A percentile compares a stretch with the other conserved stretches of the same genome.
These are phyloP conservation scores for Ceratosolen solmsi DNA, from an alignment of 1,140 invertebrate species.

Conservation along the genomic window DNA sequence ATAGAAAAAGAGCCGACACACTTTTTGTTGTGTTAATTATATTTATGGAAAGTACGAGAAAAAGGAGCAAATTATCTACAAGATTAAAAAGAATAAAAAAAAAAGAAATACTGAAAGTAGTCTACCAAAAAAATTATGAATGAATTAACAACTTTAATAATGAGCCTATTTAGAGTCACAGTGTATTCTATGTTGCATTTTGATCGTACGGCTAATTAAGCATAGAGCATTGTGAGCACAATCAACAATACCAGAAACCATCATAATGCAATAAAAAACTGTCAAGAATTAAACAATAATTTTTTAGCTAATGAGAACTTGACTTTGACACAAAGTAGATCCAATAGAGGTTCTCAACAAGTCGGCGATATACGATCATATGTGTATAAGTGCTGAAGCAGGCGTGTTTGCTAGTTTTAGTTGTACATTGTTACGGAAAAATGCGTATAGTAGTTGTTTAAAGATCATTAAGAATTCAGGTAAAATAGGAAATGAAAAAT, in stretches of 20 bases:
- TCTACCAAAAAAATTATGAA: conserved; percentile 45
- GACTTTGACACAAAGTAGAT: conserved; percentile 46
- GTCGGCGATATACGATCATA: conserved; percentile 51
- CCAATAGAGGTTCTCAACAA: conserved; percentile 45
- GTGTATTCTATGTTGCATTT: conserved; percentile 52
- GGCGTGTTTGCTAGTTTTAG: conserved; percentile 56
- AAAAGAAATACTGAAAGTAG: conserved; percentile 38
- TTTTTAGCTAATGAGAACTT: conserved; percentile 50
- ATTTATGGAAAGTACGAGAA: conserved; percentile 40
- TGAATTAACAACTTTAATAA: conserved; percentile 44
- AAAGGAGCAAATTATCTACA: conserved; percentile 38
- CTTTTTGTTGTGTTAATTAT: conserved; percentile 47
- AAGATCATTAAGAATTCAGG: conserved; percentile 51
- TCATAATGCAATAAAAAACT: conserved; percentile 56
- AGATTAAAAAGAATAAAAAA: conserved; percentile 44
- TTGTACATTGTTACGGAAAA: conserved; percentile 58
- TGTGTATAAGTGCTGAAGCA: conserved; percentile 51
- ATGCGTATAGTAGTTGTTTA: conserved; percentile 55
- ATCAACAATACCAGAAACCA: conserved; percentile 47
- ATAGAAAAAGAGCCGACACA: conserved; percentile 55
- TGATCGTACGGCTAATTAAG: conserved; percentile 37
- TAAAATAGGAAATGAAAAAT: conserved; percentile 35
- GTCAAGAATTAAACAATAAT: conserved; percentile 46
- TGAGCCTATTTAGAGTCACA: conserved; percentile 47
- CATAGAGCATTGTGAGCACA: conserved; percentile 30